A percentile compares a stretch with the other conserved stretches of the same genome.
Evolutionary conservation across 2,113 vertebrate genomes (phyloP).

Genomic region (Carollia perspicillata): DNA sequence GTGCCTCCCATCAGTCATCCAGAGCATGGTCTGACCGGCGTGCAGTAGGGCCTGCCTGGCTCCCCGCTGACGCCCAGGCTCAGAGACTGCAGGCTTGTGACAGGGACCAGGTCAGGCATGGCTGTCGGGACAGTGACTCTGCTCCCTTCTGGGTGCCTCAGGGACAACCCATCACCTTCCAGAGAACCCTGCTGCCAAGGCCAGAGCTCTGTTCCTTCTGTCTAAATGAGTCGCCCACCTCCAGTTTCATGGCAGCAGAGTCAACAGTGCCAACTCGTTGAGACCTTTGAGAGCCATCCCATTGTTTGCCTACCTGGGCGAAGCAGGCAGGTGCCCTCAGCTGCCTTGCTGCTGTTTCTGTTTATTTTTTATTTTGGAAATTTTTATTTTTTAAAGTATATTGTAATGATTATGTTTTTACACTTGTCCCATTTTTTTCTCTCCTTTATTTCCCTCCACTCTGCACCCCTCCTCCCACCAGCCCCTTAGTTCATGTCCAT

Average conservation of each 20-base stretch:
- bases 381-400: too few relatives aligned
- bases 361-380: too few relatives aligned
- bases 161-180: not conserved
- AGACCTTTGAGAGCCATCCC: not conserved
- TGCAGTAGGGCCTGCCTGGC: not conserved
- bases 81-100: too few relatives aligned
- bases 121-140: not conserved
- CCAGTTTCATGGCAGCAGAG: not conserved
- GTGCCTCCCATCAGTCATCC: not conserved
- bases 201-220: not conserved
- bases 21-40: not conserved
- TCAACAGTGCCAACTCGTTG: not conserved
- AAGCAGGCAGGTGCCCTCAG: not conserved
- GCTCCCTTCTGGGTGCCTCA: not conserved
- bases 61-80: not conserved
- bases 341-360: not conserved
- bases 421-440: too few relatives aligned
- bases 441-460: too few relatives aligned
- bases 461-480: too few relatives aligned
- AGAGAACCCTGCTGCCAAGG: not conserved
- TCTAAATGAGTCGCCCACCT: not conserved
- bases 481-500: too few relatives aligned
- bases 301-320: not conserved
- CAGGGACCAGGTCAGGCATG: not conserved
- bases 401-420: too few relatives aligned